phyloP scores from a whole-genome alignment of 2,888 invertebrate species.

The Idaea biselata region DNA sequence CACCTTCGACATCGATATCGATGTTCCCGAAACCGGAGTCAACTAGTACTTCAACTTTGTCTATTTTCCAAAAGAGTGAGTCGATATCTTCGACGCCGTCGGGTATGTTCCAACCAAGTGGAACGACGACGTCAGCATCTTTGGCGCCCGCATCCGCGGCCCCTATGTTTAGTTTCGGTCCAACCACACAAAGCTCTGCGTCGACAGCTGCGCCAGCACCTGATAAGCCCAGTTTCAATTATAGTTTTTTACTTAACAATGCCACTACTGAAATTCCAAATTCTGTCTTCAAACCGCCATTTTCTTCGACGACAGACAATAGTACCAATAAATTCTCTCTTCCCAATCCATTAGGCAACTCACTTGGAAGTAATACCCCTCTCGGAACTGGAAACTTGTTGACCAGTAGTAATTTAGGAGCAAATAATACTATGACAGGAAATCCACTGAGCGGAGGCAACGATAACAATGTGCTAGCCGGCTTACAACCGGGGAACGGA shows the following conservation, averaged over 20 bases:
- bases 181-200: slow-evolving; percentile 24
- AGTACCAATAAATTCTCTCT: slow-evolving; percentile 15
- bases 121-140: slow-evolving; percentile 20
- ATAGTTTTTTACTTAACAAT: slow-evolving; percentile 49
- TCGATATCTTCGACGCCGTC: slow-evolving; percentile 21
- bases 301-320: slow-evolving; percentile 28
- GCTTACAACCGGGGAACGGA: slow-evolving; percentile 31
- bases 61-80: slow-evolving; percentile 39
- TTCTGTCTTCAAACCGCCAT: slow-evolving; percentile 34
- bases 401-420: slow-evolving; percentile 23
- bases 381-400: slow-evolving; percentile 19
- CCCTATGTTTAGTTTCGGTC: slow-evolving; percentile 56
- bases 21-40: slow-evolving; percentile 38
- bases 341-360: slow-evolving; percentile 17
- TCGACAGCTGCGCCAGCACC: slow-evolving; percentile 27
- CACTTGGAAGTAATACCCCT: slow-evolving; percentile 15
- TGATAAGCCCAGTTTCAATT: slow-evolving; percentile 56
- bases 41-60: slow-evolving; percentile 19
- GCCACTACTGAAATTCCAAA: slow-evolving; percentile 32
- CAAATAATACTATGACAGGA: slow-evolving; percentile 31
- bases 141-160: slow-evolving; percentile 25
- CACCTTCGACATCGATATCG: slow-evolving; percentile 28
- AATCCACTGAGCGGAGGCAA: slow-evolving; percentile 16
- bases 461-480: slow-evolving; percentile 18
- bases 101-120: slow-evolving; percentile 31